These are phyloP conservation scores for Diorhabda sublineata DNA, from an alignment of 1,140 invertebrate species.

Conservation along the genomic window DNA sequence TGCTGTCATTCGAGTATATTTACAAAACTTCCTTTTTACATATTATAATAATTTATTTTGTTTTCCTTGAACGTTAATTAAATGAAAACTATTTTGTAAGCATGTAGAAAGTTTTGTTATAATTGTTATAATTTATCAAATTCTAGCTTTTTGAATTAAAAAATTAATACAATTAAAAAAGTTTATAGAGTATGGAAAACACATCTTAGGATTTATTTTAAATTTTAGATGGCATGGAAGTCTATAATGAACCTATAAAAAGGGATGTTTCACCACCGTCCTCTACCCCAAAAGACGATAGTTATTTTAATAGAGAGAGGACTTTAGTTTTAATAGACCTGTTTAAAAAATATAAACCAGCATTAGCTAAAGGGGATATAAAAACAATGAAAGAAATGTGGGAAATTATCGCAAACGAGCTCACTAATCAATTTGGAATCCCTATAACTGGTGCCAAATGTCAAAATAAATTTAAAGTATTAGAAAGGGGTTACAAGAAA, in stretches of 20 bases:
- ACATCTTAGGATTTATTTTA: background rate
- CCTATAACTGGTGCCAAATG: background rate
- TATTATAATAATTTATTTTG: too few species aligned
- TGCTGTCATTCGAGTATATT: too few species aligned
- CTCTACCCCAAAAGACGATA: background rate
- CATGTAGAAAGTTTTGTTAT: too few species aligned
- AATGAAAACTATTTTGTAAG: too few species aligned
- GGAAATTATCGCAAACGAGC: background rate
- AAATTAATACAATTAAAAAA: too few species aligned
- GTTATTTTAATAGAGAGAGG: slow-evolving; percentile 1
- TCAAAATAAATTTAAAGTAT: slow-evolving; percentile 7
- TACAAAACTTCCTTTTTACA: too few species aligned
- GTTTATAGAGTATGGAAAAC: too few species aligned
- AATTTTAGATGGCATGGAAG: background rate
- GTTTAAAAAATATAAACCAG: slow-evolving; percentile 10
- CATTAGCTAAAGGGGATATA: slow-evolving; percentile 1
- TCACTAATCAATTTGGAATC: background rate
- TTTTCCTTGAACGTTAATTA: too few species aligned
- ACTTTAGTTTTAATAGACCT: background rate
- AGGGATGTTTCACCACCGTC: background rate
- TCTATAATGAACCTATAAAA: background rate
- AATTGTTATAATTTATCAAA: too few species aligned
- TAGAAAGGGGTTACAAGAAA: slow-evolving; percentile 7
- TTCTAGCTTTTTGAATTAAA: too few species aligned
- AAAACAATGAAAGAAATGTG: slow-evolving; percentile 15